Base-by-base conservation (phyloP, 2,113 vertebrate species). In the Pterophyllum scalare region DNA sequence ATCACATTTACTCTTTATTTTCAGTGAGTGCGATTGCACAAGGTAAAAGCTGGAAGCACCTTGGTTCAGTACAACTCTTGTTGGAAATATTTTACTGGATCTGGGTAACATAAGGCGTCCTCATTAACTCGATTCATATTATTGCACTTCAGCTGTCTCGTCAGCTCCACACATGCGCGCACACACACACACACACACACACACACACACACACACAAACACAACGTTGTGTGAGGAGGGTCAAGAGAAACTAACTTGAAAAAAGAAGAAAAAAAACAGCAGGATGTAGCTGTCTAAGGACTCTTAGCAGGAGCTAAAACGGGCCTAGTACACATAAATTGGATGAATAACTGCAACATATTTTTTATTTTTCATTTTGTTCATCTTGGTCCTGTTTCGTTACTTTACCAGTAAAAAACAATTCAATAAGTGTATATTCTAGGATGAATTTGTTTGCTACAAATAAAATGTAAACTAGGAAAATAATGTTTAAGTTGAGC, bases 121-220 rank as follows among this genome's bases (percentile, higher is more conserved):
- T 72, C 67, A 72, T 72, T 72, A 72, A 72, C 67, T 72, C 19
- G 2, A 72, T 72, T 72, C 26, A 54, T 54, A 0, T 72, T 72
- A 72, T 72, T 72, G 46, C 46, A 72, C 26, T 72, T 72, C 46
- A 72, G 1, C 67, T 72, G 46, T 54, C 67, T 72, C 46, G 17
- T 0, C 6, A 72, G 46, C 67, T n/a, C 3, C 65, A 70, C 64
- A 67, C 0, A 7, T 2, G 33, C 35, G 9, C 20, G 13, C 35
- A 65, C 38, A 67, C 1, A 49, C n/a, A n/a, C n/a, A n/a, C n/a
- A n/a, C n/a, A n/a, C n/a, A n/a, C n/a, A n/a, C n/a, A n/a, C n/a
- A n/a, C n/a, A n/a, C n/a, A n/a, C n/a, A n/a, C n/a, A n/a, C n/a
- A n/a, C n/a, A n/a, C n/a, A n/a, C n/a, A n/a, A n/a, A n/a, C n/a